These are phyloP conservation scores for Malacoraja senta DNA, from an alignment of 2,797 vertebrate species.

Conservation along the genomic window DNA sequence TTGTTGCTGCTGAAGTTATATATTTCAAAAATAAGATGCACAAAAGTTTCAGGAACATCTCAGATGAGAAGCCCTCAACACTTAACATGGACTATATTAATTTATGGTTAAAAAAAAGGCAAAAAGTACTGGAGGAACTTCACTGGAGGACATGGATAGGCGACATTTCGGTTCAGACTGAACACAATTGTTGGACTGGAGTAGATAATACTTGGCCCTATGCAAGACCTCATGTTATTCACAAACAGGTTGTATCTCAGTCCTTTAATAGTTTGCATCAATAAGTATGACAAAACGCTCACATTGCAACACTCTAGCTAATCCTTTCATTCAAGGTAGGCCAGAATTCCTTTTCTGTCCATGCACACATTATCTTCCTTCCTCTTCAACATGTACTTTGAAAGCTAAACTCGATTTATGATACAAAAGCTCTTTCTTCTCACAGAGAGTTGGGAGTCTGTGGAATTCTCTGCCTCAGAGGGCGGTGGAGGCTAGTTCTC, in stretches of 20 bases:
- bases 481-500: no score
- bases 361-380: not conserved
- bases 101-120: no score
- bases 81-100: no score
- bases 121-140: no score
- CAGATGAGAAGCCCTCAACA: not conserved
- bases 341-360: not conserved
- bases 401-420: not conserved
- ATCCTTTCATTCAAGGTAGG: not conserved
- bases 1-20: not conserved
- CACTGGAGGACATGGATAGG: no score
- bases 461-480: no score
- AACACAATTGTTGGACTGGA: not conserved
- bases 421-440: no score
- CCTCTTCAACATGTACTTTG: not conserved
- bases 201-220: not conserved
- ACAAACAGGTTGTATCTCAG: not conserved
- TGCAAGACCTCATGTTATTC: not conserved
- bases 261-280: not conserved
- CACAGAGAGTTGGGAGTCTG: no score
- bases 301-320: not conserved
- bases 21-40: not conserved
- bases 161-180: no score
- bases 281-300: not conserved
- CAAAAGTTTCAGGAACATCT: not conserved